phyloP scores from a whole-genome alignment of 2,888 invertebrate genomes.

The Cylloceria caligata region DNA sequence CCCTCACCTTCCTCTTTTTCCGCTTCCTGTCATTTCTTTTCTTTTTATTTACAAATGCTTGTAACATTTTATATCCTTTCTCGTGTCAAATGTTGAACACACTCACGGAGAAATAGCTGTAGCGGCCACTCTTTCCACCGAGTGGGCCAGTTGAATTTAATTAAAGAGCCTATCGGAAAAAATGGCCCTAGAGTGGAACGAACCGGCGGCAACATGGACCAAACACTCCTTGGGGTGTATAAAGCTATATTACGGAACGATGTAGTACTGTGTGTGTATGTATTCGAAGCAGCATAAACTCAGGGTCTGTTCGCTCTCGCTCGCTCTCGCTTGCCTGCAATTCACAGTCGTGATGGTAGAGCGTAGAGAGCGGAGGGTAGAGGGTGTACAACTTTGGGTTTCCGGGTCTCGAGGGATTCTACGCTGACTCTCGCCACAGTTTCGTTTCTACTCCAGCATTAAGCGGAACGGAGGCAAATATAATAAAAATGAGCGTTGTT shows the following conservation, averaged over 20 bases:
- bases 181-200: slow-evolving; percentile 75
- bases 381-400: slow-evolving; percentile 39
- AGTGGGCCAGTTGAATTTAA: slow-evolving; percentile 74
- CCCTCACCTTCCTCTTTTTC: background rate
- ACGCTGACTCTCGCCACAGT: slow-evolving; percentile 38
- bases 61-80: slow-evolving; percentile 68
- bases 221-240: slow-evolving; percentile 77
- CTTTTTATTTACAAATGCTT: slow-evolving; percentile 60
- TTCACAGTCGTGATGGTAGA: background rate
- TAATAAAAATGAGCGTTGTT: slow-evolving; percentile 67
- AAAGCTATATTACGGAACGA: slow-evolving; percentile 72
- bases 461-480: slow-evolving; percentile 63
- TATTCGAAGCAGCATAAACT: slow-evolving; percentile 17
- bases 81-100: slow-evolving; percentile 2
- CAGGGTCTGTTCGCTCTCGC: slow-evolving; percentile 4
- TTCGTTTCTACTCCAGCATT: slow-evolving; percentile 56
- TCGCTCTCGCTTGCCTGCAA: background rate
- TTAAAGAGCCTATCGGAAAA: slow-evolving; percentile 78
- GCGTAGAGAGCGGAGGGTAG: background rate
- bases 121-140: background rate
- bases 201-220: slow-evolving; percentile 70
- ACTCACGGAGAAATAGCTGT: background rate
- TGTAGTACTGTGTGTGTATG: slow-evolving; percentile 1
- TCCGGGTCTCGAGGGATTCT: slow-evolving; percentile 56
- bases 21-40: background rate